A percentile compares a stretch with the other conserved stretches of the same genome.
Evolutionary conservation across 2,888 invertebrate species (phyloP).

Genomic region (Tenodera sinensis): DNA sequence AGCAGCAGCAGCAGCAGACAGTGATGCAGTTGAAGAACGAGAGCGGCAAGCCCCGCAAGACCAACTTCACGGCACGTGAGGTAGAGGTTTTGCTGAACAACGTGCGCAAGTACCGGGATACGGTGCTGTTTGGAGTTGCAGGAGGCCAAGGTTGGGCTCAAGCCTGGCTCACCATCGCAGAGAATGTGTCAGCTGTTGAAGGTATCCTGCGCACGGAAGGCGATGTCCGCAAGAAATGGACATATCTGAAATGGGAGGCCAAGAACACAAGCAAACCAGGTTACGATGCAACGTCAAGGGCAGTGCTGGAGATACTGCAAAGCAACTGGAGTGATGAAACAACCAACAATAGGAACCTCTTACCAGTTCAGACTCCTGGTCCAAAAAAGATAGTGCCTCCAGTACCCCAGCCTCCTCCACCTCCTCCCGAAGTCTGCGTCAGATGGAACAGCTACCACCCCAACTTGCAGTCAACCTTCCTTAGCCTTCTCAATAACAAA

Average conservation of each 20-base stretch:
- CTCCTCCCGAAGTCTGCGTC: slow-evolving; percentile 49
- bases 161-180: slow-evolving; percentile 38
- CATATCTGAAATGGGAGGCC: slow-evolving; percentile 39
- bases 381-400: too few species aligned
- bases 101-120: slow-evolving; percentile 36
- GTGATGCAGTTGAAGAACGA: too few species aligned
- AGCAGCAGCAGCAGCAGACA: too few species aligned
- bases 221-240: slow-evolving; percentile 39
- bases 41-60: slow-evolving; percentile 35
- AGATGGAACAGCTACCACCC: slow-evolving; percentile 81
- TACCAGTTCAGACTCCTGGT: too few species aligned
- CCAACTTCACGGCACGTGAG: slow-evolving; percentile 38
- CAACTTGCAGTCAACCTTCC: slow-evolving; percentile 73
- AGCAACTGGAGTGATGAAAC: slow-evolving; percentile 25
- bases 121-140: slow-evolving; percentile 38
- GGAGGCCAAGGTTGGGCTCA: slow-evolving; percentile 38
- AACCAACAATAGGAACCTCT: too few species aligned
- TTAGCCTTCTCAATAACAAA: slow-evolving; percentile 69
- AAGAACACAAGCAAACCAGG: slow-evolving; percentile 39
- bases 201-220: slow-evolving; percentile 37
- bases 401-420: slow-evolving; percentile 31
- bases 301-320: slow-evolving; percentile 38
- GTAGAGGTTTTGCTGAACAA: slow-evolving; percentile 37
- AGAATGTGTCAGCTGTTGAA: slow-evolving; percentile 36
- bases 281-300: slow-evolving; percentile 36